These are phyloP conservation scores for Mystacornis crossleyi DNA, from an alignment of 2,113 vertebrate species.

Conservation along the genomic window DNA sequence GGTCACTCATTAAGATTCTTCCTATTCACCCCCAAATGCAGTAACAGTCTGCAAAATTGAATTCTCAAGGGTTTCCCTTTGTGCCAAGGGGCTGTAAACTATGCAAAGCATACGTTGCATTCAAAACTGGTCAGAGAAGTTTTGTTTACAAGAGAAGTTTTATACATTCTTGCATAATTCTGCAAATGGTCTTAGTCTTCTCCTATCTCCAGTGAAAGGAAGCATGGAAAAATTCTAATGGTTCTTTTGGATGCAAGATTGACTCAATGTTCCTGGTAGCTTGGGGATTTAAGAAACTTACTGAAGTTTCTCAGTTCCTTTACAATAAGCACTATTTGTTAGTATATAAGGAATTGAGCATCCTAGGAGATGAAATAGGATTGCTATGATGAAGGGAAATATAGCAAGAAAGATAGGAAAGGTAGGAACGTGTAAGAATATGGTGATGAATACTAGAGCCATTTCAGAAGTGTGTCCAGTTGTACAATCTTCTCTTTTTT, in stretches of 20 bases:
- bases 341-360: neutral
- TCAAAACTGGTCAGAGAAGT: slow-evolving; percentile 17
- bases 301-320: neutral
- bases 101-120: neutral
- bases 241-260: neutral
- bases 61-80: neutral
- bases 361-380: neutral
- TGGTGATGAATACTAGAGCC: neutral
- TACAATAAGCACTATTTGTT: neutral
- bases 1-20: neutral
- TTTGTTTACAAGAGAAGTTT: neutral
- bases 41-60: neutral
- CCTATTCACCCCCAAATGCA: neutral
- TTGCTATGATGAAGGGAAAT: neutral
- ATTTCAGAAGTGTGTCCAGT: neutral
- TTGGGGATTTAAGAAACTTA: neutral
- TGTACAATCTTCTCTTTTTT: neutral
- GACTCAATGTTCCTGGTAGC: neutral
- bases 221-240: neutral
- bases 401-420: neutral
- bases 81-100: neutral
- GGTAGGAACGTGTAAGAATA: neutral
- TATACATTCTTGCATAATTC: slow-evolving; percentile 5
- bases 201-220: neutral
- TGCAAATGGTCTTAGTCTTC: neutral